Evolutionary conservation across 2,113 vertebrate species (phyloP).

Genomic region (Origma solitaria): DNA sequence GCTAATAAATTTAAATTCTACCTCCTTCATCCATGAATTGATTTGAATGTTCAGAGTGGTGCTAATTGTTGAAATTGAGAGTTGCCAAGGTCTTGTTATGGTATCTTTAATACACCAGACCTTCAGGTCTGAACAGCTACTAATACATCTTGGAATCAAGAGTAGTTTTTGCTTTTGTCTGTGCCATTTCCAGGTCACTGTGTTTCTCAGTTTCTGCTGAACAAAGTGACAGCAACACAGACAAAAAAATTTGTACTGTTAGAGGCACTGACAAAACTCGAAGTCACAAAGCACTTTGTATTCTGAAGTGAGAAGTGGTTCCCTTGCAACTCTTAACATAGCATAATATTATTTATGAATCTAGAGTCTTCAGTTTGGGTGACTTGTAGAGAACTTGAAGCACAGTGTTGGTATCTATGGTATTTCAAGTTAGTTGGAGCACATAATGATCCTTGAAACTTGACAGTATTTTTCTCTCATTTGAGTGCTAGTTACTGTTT

Average conservation of each 20-base stretch:
- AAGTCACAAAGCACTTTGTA: not conserved
- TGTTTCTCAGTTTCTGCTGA: not conserved
- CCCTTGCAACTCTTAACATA: not conserved
- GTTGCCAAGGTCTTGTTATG: not conserved
- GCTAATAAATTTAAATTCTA: not conserved
- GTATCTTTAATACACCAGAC: not conserved
- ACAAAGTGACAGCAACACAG: not conserved
- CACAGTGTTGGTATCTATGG: rapidly evolving
- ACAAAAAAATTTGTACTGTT: not conserved
- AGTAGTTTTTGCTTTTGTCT: not conserved
- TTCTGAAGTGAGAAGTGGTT: not conserved
- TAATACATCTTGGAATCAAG: not conserved
- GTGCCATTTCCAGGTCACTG: not conserved
- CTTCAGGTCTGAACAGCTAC: not conserved
- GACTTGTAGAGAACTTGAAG: not conserved
- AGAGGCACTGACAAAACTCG: not conserved
- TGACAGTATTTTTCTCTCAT: not conserved
- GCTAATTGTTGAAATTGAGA: not conserved
- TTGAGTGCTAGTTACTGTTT: not conserved
- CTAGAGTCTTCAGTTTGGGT: not conserved
- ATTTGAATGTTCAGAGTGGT: not conserved
- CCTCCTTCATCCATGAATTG: not conserved
- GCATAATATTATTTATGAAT: not conserved
- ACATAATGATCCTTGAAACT: not conserved
- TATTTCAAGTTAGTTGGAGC: not conserved